phyloP scores from a whole-genome alignment of 2,113 vertebrate species.

The Ameiurus melas region DNA sequence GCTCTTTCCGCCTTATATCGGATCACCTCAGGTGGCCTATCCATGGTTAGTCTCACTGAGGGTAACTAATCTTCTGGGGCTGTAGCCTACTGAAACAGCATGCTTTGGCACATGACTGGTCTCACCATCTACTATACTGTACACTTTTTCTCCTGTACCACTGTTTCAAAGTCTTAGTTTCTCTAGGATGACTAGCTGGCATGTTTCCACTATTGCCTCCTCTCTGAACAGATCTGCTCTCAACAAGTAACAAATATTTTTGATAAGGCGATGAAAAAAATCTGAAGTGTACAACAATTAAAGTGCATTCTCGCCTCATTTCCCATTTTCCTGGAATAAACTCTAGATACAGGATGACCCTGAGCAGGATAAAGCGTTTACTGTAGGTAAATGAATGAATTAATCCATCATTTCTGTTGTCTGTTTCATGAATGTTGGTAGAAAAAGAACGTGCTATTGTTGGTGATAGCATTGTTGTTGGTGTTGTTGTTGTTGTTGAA shows the following conservation, averaged over 20 bases:
- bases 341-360: neutral
- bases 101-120: neutral
- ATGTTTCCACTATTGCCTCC: neutral
- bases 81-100: neutral
- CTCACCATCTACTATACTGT: neutral
- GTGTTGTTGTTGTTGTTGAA: neutral
- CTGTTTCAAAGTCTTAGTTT: neutral
- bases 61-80: neutral
- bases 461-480: neutral
- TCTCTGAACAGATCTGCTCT: neutral
- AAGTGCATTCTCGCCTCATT: neutral
- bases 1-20: neutral
- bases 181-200: neutral
- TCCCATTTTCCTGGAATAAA: neutral
- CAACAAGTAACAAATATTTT: neutral
- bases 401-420: neutral
- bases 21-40: neutral
- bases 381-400: neutral
- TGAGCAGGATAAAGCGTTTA: neutral
- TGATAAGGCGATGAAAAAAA: neutral
- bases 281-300: neutral
- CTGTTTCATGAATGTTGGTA: neutral
- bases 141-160: neutral
- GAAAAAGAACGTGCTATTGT: neutral
- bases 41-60: constrained; percentile 4